phyloP scores from a whole-genome alignment of 2,888 invertebrate genomes.

The Conomelus anceps region DNA sequence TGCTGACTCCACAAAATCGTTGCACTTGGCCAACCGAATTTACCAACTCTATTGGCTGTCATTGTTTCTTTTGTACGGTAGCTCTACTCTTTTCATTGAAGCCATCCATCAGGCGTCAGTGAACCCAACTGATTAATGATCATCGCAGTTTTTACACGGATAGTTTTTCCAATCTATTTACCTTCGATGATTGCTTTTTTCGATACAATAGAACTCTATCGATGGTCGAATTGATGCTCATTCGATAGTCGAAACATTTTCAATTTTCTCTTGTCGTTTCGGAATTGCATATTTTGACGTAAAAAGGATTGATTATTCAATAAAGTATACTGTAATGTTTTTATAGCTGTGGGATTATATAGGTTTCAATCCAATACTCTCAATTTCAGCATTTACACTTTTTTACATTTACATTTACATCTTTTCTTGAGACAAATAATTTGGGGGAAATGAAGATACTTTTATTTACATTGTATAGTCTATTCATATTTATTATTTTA shows the following conservation, averaged over 20 bases:
- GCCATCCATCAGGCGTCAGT: neutral
- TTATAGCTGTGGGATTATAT: too few relatives aligned
- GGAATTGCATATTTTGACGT: neutral
- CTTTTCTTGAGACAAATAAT: too few relatives aligned
- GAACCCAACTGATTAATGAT: neutral
- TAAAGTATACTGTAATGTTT: too few relatives aligned
- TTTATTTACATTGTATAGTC: too few relatives aligned
- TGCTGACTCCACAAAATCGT: neutral
- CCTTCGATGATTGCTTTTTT: neutral
- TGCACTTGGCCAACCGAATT: neutral
- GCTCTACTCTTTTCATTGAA: neutral
- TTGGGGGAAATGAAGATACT: too few relatives aligned
- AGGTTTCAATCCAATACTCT: too few relatives aligned
- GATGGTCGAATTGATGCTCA: neutral
- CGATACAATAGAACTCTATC: neutral
- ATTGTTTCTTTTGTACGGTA: neutral
- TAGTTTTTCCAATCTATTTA: neutral
- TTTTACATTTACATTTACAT: too few relatives aligned
- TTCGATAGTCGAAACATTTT: neutral
- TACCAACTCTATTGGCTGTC: neutral
- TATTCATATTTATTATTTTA: too few relatives aligned
- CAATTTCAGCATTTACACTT: too few relatives aligned
- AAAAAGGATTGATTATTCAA: too few relatives aligned
- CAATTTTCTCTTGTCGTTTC: neutral
- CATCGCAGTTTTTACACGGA: neutral